Evolutionary conservation across 92 coral and sea anemone species (phyloP).

Genomic region (Epizoanthus ramosus): DNA sequence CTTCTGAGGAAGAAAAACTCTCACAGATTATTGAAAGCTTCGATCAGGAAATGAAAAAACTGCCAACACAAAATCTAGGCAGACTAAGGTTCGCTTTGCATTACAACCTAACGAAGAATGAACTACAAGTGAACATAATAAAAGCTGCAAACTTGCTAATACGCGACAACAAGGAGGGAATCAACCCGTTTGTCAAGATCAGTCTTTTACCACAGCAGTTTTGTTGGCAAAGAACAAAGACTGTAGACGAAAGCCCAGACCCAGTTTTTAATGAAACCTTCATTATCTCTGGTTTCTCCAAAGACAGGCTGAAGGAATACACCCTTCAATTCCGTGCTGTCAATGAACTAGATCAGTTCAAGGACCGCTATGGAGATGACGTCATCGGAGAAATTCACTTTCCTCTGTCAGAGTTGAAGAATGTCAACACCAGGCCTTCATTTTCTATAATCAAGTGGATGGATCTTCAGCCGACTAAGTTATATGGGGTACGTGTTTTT

Average conservation of each 20-base stretch:
- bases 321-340: slow-evolving; percentile 87
- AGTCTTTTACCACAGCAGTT: slow-evolving; percentile 90
- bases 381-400: slow-evolving; percentile 93
- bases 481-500: slow-evolving; percentile 27
- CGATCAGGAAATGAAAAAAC: slow-evolving; percentile 45
- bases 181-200: slow-evolving; percentile 82
- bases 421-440: slow-evolving; percentile 69
- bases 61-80: slow-evolving; percentile 62
- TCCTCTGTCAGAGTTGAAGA: slow-evolving; percentile 80
- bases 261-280: slow-evolving; percentile 94
- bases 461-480: slow-evolving; percentile 55
- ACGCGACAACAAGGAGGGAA: slow-evolving; percentile 70
- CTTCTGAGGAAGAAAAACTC: slow-evolving; percentile 33
- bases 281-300: slow-evolving; percentile 94
- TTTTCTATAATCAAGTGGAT: slow-evolving; percentile 85
- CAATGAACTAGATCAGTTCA: slow-evolving; percentile 75
- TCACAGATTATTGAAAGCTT: slow-evolving; percentile 29
- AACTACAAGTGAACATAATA: slow-evolving; percentile 90
- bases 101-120: slow-evolving; percentile 78
- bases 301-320: slow-evolving; percentile 85
- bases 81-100: slow-evolving; percentile 86
- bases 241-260: slow-evolving; percentile 69
- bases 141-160: slow-evolving; percentile 75
- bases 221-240: slow-evolving; percentile 95
- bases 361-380: slow-evolving; percentile 91